Evolutionary conservation across 2,113 vertebrate genomes (phyloP).

Genomic region (Rousettus leschenaultii): DNA sequence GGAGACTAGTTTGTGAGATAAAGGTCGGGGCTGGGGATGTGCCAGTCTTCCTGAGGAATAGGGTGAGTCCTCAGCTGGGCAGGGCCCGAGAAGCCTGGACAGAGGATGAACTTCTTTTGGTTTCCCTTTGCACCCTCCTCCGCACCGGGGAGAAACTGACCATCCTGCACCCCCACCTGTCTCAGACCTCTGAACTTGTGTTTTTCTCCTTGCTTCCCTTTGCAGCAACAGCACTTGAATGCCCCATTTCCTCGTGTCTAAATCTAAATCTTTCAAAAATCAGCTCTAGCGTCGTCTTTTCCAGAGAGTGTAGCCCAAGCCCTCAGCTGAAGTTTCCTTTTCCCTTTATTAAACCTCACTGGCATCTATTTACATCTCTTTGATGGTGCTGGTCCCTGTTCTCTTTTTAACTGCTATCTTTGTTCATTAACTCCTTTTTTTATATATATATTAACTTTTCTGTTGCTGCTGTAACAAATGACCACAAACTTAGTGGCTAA

Average conservation of each 20-base stretch:
- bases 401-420: not conserved
- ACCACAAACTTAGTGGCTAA: not conserved
- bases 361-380: not conserved
- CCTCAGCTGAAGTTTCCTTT: not conserved
- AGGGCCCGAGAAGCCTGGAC: not conserved
- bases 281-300: not conserved
- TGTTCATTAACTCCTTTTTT: not conserved
- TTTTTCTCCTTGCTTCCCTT: not conserved
- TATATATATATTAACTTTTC: not conserved
- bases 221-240: not conserved
- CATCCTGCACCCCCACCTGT: accelerated
- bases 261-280: not conserved
- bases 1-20: not conserved
- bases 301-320: not conserved
- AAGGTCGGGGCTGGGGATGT: not conserved
- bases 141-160: not conserved
- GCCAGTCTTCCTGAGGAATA: not conserved
- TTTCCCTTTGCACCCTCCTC: not conserved
- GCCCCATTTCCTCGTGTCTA: not conserved
- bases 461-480: not conserved
- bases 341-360: not conserved
- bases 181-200: not conserved
- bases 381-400: not conserved
- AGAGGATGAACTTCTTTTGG: not conserved
- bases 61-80: not conserved